A percentile compares a stretch with the other conserved stretches of the same genome.
phyloP scores from a whole-genome alignment of 2,113 vertebrate genomes.

The Balaenoptera acutorostrata region DNA sequence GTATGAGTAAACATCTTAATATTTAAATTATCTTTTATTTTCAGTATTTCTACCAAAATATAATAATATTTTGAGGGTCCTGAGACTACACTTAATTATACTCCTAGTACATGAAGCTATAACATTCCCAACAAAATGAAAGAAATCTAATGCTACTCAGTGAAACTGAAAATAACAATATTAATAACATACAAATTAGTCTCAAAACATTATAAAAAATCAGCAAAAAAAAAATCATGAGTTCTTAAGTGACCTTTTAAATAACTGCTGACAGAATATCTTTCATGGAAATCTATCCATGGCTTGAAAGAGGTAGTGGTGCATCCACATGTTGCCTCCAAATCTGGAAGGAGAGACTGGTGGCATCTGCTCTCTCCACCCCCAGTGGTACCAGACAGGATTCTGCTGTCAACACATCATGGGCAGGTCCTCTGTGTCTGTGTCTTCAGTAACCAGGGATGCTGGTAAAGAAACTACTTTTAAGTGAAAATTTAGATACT shows the following conservation, averaged over 20 bases:
- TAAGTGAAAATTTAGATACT: neutral
- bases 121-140: neutral
- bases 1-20: neutral
- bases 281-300: neutral
- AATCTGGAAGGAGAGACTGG: neutral
- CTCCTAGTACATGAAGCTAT: neutral
- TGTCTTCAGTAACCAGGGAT: neutral
- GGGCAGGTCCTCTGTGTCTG: neutral
- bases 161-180: neutral
- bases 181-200: neutral
- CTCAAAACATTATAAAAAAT: neutral
- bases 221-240: neutral
- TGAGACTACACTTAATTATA: neutral
- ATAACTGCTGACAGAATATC: neutral
- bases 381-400: accelerated
- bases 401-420: neutral
- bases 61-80: neutral
- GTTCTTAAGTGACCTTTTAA: neutral
- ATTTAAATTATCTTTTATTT: neutral
- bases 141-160: neutral
- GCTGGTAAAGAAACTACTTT: neutral
- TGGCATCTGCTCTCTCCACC: neutral
- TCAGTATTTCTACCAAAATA: neutral
- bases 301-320: neutral
- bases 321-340: neutral